Base-by-base conservation (phyloP, 2,113 vertebrate genomes). In the Micromys minutus region DNA sequence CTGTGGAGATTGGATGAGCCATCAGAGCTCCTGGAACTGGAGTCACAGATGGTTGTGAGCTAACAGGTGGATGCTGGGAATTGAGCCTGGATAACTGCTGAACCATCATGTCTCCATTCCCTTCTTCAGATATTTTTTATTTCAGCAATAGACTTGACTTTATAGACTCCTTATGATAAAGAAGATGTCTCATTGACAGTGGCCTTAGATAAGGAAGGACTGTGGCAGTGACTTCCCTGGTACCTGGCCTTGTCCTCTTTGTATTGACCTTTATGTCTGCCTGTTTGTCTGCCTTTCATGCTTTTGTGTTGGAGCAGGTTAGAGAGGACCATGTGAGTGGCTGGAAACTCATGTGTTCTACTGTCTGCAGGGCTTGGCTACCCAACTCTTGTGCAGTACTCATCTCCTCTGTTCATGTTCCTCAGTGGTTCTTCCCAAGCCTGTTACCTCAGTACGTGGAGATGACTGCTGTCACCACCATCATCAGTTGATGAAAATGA, bases 321-420 rank as follows among this genome's bases (percentile, higher is more conserved):
- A 36, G 59, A 74, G 52, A n/a, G 89, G 65, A 57, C 21, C 6
- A 15, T 3, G 8, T 21, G 7, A 12, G 0, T 79, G 79, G 67
- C 39, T 55, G 39, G 29, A 61, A 72, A 29, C 4, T 19, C 4
- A 0, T 34, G 47, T n/a, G 22, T 59, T 83, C 87, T 69, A 11
- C 9, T n/a, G 55, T 61, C 50, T 15, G 34, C 4, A 34, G n/a
- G 63, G 19, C 39, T 0, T 0, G 19, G 3, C 71, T 63, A 10
- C 9, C 26, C 5, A 0, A 10, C 11, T 91, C 47, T 69, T 91
- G 63, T 24, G 19, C 13, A 7, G 8, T 29, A 1, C n/a, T 31
- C 50, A 7, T 17, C 34, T 87, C 61, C 45, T 84, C 59, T 89
- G 45, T 61, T 57, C 17, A 9, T 52, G 69, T 65, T n/a, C 57